phyloP scores from a whole-genome alignment of 2,113 vertebrate species.

The Oryctolagus cuniculus region mOryCun1.1 NC_091435.1:76877501-76878000 shows the following conservation, averaged over 20 bases:
- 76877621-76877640: neutral
- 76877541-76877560: neutral
- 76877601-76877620: neutral
- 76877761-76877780: neutral
- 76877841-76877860: conserved; percentile 75
- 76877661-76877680: conserved; percentile 18
- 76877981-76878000: conserved; percentile 64
- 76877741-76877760: conserved; percentile 37
- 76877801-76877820: conserved; percentile 52
- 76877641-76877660: neutral
- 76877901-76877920: conserved; percentile 79
- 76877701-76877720: neutral
- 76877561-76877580: conserved; percentile 11
- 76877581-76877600: neutral
- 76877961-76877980: conserved; percentile 76
- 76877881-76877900: neutral
- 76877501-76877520: neutral
- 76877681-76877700: neutral
- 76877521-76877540: neutral
- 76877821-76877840: conserved; percentile 59
- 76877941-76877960: conserved; percentile 77
- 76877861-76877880: conserved; percentile 64
- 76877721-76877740: conserved; percentile 65
- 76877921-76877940: conserved; percentile 52
- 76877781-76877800: neutral